Evolutionary conservation across 2,888 invertebrate genomes (phyloP).

Genomic region (Nesidiocoris tenuis): DNA sequence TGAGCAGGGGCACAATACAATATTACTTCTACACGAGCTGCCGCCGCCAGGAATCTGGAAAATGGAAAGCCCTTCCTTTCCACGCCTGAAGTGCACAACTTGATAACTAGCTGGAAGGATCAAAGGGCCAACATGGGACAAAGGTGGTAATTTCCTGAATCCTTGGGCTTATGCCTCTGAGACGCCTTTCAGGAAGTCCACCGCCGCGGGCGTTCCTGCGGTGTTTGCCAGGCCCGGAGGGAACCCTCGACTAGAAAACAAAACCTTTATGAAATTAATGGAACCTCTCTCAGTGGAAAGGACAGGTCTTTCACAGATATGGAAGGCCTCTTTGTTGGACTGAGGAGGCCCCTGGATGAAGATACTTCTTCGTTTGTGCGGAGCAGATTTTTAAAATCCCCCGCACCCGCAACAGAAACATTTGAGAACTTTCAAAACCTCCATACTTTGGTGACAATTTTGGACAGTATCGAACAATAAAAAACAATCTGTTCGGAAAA

Average conservation of each 20-base stretch:
- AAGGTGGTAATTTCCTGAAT: conserved; percentile 39
- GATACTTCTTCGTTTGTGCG: too few relatives aligned
- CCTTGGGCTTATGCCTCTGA: background rate
- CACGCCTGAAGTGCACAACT: background rate
- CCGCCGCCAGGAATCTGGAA: background rate
- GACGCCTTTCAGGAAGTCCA: background rate
- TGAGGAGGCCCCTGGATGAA: too few relatives aligned
- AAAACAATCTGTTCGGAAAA: too few relatives aligned
- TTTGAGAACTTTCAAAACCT: too few relatives aligned
- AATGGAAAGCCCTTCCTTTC: background rate
- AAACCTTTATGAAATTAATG: background rate
- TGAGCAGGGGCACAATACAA: background rate
- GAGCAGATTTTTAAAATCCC: too few relatives aligned
- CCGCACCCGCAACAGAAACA: too few relatives aligned
- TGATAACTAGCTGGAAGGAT: conserved; percentile 23
- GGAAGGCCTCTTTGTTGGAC: background rate
- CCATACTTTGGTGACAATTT: too few relatives aligned
- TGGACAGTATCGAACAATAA: too few relatives aligned
- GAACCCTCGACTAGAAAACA: background rate
- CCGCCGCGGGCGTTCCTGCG: background rate
- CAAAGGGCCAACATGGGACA: conserved; percentile 28
- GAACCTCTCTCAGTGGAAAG: background rate
- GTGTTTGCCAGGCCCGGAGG: background rate
- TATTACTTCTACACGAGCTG: background rate
- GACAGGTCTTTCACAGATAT: background rate